Conservation (phyloP, 2,888 invertebrate genomes). For the Drosophila hamatofila region DNA sequence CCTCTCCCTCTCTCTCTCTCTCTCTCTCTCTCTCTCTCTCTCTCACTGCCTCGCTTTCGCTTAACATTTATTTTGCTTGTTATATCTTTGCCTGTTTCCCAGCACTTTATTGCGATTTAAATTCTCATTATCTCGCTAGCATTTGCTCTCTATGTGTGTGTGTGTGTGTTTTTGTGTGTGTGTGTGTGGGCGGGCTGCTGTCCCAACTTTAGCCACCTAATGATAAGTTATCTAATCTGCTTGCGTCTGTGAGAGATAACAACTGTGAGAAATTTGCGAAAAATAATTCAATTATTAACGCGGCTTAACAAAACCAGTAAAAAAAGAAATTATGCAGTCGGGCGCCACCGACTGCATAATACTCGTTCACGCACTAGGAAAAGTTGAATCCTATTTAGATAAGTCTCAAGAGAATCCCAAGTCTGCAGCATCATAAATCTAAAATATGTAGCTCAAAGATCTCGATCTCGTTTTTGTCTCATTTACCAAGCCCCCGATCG, state of each 20-base stretch:
- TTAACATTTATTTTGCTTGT: constrained; percentile 70
- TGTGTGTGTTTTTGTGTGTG: constrained; percentile 1
- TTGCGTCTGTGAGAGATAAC: constrained; percentile 45
- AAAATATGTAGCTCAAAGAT: background rate
- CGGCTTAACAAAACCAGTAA: constrained; percentile 24
- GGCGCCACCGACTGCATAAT: background rate
- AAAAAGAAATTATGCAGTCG: constrained; percentile 10
- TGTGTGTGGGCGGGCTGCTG: constrained; percentile 5
- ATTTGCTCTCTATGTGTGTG: constrained; percentile 13
- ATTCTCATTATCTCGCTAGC: constrained; percentile 65
- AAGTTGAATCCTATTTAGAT: background rate
- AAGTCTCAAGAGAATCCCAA: background rate
- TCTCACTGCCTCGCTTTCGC: constrained; percentile 21
- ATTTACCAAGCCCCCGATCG: background rate
- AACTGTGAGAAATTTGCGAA: constrained; percentile 64
- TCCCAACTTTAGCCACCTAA: constrained; percentile 53
- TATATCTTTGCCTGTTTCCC: constrained; percentile 50
- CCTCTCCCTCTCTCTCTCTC: background rate
- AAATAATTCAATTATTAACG: constrained; percentile 73
- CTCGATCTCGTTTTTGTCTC: too few relatives aligned
- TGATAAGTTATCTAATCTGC: constrained; percentile 63
- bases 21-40: constrained; percentile 4
- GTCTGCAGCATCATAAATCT: background rate
- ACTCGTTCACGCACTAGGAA: background rate
- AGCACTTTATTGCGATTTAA: constrained; percentile 74